These are phyloP conservation scores for Kradibia gibbosae DNA, from an alignment of 1,140 invertebrate species.

Conservation along the genomic window DNA sequence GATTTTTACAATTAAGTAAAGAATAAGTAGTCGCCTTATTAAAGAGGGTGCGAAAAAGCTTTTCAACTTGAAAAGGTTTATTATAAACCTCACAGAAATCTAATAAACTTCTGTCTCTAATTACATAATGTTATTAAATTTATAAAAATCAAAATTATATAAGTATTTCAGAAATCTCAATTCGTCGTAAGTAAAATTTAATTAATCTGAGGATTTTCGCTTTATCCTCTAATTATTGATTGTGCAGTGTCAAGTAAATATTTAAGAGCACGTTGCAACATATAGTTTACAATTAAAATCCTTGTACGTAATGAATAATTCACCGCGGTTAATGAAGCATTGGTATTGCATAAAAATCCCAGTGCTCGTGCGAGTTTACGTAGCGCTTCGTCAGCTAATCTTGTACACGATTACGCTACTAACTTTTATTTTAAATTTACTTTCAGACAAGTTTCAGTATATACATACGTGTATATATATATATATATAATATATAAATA, in stretches of 20 bases:
- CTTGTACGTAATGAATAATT: neutral
- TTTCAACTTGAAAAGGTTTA: conserved; percentile 35
- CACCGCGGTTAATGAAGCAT: neutral
- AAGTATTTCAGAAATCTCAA: too few species aligned
- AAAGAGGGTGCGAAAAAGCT: conserved; percentile 26
- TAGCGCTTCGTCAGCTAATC: conserved; percentile 17
- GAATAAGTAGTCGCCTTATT: conserved; percentile 50
- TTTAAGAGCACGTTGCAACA: neutral
- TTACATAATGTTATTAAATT: conserved; percentile 8
- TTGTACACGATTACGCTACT: neutral
- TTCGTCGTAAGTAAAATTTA: too few species aligned
- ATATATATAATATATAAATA: too few species aligned
- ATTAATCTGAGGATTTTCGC: neutral
- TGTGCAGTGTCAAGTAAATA: neutral
- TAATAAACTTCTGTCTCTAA: conserved; percentile 9
- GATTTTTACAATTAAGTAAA: conserved; percentile 65
- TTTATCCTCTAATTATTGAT: neutral
- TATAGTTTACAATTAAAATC: neutral
- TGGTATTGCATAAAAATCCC: neutral
- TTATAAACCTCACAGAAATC: conserved; percentile 7
- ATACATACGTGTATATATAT: too few species aligned
- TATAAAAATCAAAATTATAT: neutral
- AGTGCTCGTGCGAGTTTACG: conserved; percentile 3
- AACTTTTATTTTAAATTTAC: neutral
- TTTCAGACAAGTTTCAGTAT: neutral